Conservation (phyloP, 2,888 invertebrate genomes). For the Junonia oenone region DNA sequence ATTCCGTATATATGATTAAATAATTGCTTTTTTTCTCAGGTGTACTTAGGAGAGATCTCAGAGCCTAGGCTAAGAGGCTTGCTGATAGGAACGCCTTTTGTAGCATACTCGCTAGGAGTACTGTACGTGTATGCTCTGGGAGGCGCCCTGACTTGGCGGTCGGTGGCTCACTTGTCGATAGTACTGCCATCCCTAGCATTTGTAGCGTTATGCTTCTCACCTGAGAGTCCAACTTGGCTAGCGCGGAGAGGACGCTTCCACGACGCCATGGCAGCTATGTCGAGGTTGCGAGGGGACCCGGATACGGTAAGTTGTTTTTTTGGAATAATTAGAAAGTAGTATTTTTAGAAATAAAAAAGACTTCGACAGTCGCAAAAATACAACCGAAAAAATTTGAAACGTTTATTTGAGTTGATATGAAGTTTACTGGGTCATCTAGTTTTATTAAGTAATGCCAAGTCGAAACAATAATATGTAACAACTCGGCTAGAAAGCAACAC, state of each 20-base stretch:
- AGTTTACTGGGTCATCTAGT: too few species aligned
- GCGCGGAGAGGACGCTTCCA: constrained; percentile 80
- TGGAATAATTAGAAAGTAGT: too few species aligned
- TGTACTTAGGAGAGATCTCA: constrained; percentile 87
- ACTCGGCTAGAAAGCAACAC: too few species aligned
- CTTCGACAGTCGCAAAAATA: too few species aligned
- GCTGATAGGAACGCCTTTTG: constrained; percentile 85
- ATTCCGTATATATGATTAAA: too few species aligned
- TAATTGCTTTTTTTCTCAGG: too few species aligned
- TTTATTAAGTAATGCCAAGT: too few species aligned
- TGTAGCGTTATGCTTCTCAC: constrained; percentile 82
- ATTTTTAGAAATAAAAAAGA: too few species aligned
- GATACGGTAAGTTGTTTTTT: constrained; percentile 67
- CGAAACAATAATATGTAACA: too few species aligned
- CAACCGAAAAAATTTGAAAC: too few species aligned
- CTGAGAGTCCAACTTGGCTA: constrained; percentile 88
- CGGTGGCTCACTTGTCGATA: constrained; percentile 82
- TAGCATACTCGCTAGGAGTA: constrained; percentile 87
- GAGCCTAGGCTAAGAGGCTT: constrained; percentile 84
- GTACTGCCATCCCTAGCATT: constrained; percentile 81
- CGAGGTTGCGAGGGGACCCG: constrained; percentile 81
- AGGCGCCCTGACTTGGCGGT: constrained; percentile 83
- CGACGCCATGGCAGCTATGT: constrained; percentile 77
- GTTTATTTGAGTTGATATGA: too few species aligned
- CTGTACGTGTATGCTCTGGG: constrained; percentile 86